These are phyloP conservation scores for Noctua comes DNA, from an alignment of 2,888 invertebrate species.

Conservation along the genomic window DNA sequence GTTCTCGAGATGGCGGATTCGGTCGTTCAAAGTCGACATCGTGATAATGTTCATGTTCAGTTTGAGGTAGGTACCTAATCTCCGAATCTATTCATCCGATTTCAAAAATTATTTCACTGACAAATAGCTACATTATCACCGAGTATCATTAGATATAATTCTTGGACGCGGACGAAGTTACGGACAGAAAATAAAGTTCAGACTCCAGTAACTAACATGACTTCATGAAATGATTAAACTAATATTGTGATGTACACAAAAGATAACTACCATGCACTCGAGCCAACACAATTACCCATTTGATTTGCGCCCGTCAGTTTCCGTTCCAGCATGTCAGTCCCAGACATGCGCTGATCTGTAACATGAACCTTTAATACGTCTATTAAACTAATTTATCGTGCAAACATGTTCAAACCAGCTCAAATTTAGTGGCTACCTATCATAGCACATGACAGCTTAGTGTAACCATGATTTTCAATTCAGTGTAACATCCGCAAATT, in stretches of 20 bases:
- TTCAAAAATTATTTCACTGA: too few species aligned
- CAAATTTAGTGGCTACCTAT: slow-evolving; percentile 47
- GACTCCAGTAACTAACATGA: background rate
- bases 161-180: too few species aligned
- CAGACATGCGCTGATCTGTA: slow-evolving; percentile 45
- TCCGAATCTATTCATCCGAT: too few species aligned
- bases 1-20: too few species aligned
- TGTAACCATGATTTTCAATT: slow-evolving; percentile 10
- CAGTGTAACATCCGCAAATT: slow-evolving; percentile 8
- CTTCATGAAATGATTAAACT: background rate
- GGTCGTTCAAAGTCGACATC: too few species aligned
- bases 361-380: slow-evolving; percentile 48
- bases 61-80: too few species aligned
- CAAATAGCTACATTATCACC: too few species aligned
- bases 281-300: slow-evolving; percentile 23
- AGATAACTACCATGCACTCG: slow-evolving; percentile 1
- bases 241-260: background rate
- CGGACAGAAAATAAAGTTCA: too few species aligned
- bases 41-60: too few species aligned
- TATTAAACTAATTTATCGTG: slow-evolving; percentile 55
- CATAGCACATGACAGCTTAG: slow-evolving; percentile 36
- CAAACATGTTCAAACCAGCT: slow-evolving; percentile 54
- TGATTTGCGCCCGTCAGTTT: slow-evolving; percentile 38
- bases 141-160: too few species aligned
- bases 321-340: slow-evolving; percentile 33